Evolutionary conservation across 2,888 invertebrate genomes (phyloP), one percentile per base, ranked within the genome.

Genomic region (Apodemia duryi): DNA sequence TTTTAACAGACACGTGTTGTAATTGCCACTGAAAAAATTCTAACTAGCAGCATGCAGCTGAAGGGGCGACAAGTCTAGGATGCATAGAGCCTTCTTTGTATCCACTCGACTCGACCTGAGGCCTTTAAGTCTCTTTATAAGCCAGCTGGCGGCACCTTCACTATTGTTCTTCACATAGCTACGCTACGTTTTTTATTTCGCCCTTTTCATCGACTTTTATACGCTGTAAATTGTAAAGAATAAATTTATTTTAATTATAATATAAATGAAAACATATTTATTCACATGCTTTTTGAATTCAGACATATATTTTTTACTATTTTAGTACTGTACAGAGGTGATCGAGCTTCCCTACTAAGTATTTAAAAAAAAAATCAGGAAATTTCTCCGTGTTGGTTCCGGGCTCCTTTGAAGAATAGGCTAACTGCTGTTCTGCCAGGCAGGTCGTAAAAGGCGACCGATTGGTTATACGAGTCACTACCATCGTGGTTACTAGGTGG

Each of bases 101-200:
- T 70, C 69, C 73, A 71, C 77, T 79, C 70, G 70, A 73, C 72
- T 70, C 72, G 73, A 67, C 72, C 70, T 70, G 67, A 70, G 73
- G 38, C 70, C 76, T 75, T 74, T 71, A 79, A 80, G 78, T 77
- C 79, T 77, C 77, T 79, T 78, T 78, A 80, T 75, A 73, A 75
- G 61, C 64, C 63, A 63, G 46, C 62, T 62, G 29, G 28, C 51
- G 64, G 71, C 73, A 72, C 73, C 75, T 68, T 69, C 72, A 69
- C 74, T 74, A 73, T 75, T 73, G 71, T 78, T 79, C 73, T 73
- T 69, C 66, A 70, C 73, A 60, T 63, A 54, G 72, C 74, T 73
- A 72, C 70, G 72, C 66, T 68, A 65, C 64, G 66, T 67, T 73
- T 75, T 73, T 75, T 74, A 77, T 73, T 77, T 77, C 71, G 67